Base-by-base conservation (phyloP, 2,888 invertebrate species). In the Drosophila acutilabella region DNA sequence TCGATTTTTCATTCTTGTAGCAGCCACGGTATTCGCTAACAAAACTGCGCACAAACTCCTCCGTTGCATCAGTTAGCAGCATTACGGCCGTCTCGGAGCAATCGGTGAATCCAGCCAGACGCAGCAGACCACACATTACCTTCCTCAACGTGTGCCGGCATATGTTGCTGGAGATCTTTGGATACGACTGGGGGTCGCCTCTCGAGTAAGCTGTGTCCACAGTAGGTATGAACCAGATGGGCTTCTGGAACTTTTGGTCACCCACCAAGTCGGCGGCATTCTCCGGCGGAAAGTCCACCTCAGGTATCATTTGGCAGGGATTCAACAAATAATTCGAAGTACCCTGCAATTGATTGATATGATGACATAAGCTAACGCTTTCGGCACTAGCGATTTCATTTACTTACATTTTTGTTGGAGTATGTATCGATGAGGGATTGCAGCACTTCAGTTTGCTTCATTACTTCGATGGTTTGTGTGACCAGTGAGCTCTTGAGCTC, bases 391-490 rank as follows among this genome's bases (percentile, higher is more conserved):
- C 8, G 6, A 8, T 30, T 30, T 8, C 8, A 30, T 7, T 30
- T 8, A 45, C 84, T 77, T 82, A 90, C 92, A 56, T 92, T 91
- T 81, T 92, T 92, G 53, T 91, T 92, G 0, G 92, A 91, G 51
- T 92, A 92, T 0, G 92, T 92, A 64, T 92, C 92, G 30, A 92
- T 92, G 2, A 92, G 80, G 0, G 91, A 91, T 54, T 91, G 91
- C 23, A 92, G 77, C 81, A 92, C 89, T 74, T 92, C 92, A 0
- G 92, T 92, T 77, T 92, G 92, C 51, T 92, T 92, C 92, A 92
- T 92, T 16, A 92, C 92, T 78, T 92, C 92, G 36, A 92, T 91
- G 6, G 92, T 92, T 83, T 92, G 92, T 10, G 92, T 92, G 2
- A 92, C 90, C 20, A 92, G 64, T 0, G 92, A 90, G 71, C 92